Percentiles rank a stretch among this genome's conserved stretches.
Evolutionary conservation across 37 sponge, comb jelly and placozoan species (phyloP).

Genomic region (Ianthella basta): DNA sequence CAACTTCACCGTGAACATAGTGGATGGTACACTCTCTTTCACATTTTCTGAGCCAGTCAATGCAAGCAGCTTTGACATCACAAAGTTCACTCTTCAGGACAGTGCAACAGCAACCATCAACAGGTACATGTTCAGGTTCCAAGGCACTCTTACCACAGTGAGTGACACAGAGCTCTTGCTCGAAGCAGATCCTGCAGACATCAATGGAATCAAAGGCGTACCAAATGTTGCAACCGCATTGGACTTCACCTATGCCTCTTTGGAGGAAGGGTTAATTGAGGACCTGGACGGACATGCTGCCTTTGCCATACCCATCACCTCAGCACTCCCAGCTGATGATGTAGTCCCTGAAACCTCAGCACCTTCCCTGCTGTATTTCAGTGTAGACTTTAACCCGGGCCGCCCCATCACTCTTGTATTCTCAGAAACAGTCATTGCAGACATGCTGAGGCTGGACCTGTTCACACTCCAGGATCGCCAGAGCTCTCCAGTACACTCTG

Average conservation of each 20-base stretch:
- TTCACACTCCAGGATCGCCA: conserved; percentile 58
- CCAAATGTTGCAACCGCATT: conserved; percentile 57
- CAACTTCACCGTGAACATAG: conserved; percentile 69
- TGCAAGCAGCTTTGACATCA: conserved; percentile 49
- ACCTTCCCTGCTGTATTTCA: conserved; percentile 57
- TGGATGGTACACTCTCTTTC: conserved; percentile 61
- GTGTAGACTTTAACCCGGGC: conserved; percentile 78
- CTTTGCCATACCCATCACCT: conserved; percentile 38
- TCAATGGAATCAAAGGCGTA: conserved; percentile 70
- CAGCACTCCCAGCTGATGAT: conserved; percentile 59
- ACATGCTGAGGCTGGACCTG: conserved; percentile 38
- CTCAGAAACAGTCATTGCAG: conserved; percentile 69
- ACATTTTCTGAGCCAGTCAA: conserved; percentile 69
- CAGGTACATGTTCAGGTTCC: conserved; percentile 54
- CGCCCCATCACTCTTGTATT: conserved; percentile 60
- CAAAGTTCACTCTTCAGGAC: conserved; percentile 55
- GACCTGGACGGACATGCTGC: conserved; percentile 40
- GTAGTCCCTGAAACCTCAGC: conserved; percentile 47
- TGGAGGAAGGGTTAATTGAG: conserved; percentile 58
- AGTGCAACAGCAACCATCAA: conserved; percentile 2
- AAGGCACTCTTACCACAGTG: not conserved
- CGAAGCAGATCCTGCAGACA: conserved; percentile 42
- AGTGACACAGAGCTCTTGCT: conserved; percentile 25
- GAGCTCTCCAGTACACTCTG: conserved; percentile 34
- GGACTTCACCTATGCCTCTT: conserved; percentile 58